phyloP scores from a whole-genome alignment of 1,140 invertebrate genomes.

The Habropoda laboriosa region DNA sequence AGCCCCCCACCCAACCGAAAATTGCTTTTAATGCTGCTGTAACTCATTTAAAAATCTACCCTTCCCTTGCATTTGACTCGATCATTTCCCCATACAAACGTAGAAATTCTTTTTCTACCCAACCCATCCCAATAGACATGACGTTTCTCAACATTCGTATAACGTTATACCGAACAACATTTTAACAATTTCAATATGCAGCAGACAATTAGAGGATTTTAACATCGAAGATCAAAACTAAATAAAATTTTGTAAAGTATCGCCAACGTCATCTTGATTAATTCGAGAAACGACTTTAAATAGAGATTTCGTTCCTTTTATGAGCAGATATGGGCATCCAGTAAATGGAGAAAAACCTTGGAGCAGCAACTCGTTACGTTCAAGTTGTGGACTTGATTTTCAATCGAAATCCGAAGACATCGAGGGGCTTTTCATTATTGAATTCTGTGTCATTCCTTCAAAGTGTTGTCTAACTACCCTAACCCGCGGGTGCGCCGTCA shows the following conservation, averaged over 20 bases:
- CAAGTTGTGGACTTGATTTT: constrained; percentile 40
- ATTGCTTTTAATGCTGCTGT: constrained; percentile 24
- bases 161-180: constrained; percentile 22
- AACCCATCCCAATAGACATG: constrained; percentile 18
- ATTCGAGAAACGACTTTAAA: constrained; percentile 35
- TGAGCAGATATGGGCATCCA: constrained; percentile 22
- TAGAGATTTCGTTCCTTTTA: constrained; percentile 27
- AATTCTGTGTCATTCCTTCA: constrained; percentile 59
- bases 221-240: constrained; percentile 46
- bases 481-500: constrained; percentile 76
- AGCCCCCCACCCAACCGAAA: constrained; percentile 57
- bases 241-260: constrained; percentile 33
- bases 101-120: constrained; percentile 12
- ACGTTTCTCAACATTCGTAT: constrained; percentile 28
- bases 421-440: constrained; percentile 50
- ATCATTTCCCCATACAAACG: constrained; percentile 29
- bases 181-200: constrained; percentile 45
- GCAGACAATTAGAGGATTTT: constrained; percentile 30
- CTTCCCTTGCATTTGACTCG: constrained; percentile 22
- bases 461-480: constrained; percentile 73
- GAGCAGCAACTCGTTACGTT: constrained; percentile 45
- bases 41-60: constrained; percentile 43
- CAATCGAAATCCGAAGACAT: constrained; percentile 47
- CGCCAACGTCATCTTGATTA: constrained; percentile 28
- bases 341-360: constrained; percentile 41